phyloP scores from a whole-genome alignment of 2,888 invertebrate genomes.

The Drosophila siamana region DNA sequence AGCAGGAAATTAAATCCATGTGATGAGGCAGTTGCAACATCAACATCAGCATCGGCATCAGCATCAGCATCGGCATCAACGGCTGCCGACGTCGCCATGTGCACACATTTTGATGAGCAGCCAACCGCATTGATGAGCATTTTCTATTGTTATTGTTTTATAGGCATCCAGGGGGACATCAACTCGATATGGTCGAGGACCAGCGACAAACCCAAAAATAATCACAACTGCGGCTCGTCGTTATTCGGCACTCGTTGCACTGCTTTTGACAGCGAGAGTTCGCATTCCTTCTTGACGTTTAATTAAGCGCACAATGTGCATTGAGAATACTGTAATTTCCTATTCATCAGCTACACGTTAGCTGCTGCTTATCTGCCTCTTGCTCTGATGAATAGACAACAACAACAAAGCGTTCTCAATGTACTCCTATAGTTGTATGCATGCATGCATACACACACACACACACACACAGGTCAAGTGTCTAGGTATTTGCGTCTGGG shows the following conservation, averaged over 20 bases:
- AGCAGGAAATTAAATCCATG: constrained; percentile 79
- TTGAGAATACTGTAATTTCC: constrained; percentile 66
- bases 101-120: constrained; percentile 57
- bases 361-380: constrained; percentile 43
- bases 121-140: constrained; percentile 61
- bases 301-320: constrained; percentile 70
- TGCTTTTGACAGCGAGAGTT: not conserved
- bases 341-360: constrained; percentile 58
- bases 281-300: constrained; percentile 42
- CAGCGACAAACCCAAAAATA: constrained; percentile 33
- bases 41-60: constrained; percentile 17
- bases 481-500: not conserved
- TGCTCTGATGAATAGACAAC: constrained; percentile 58
- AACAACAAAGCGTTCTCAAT: constrained; percentile 28
- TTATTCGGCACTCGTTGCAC: not conserved
- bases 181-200: constrained; percentile 5
- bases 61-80: constrained; percentile 9
- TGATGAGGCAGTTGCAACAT: constrained; percentile 49
- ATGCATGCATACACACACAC: not conserved
- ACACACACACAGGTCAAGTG: not conserved
- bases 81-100: too few relatives aligned
- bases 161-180: constrained; percentile 6
- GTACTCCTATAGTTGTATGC: not conserved
- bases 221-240: constrained; percentile 21
- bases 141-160: constrained; percentile 60